Evolutionary conservation across 2,888 invertebrate species (phyloP).

Genomic region (Podotricha telesiphe): DNA sequence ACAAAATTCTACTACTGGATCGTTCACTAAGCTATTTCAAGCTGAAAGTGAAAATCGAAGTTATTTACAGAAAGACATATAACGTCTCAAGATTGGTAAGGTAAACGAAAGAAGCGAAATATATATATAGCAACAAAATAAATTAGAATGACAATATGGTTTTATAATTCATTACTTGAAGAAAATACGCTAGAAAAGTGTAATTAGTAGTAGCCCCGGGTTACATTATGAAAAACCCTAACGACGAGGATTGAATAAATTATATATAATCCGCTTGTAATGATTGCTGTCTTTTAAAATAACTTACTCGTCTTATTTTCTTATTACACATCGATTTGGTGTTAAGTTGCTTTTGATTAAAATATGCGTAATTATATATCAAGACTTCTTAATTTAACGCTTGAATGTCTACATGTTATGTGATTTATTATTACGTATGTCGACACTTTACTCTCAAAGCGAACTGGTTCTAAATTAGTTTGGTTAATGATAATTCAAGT

Average conservation of each 20-base stretch:
- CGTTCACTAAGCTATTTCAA: too few species aligned
- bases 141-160: not conserved
- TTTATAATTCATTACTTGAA: not conserved
- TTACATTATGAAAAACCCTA: conserved; percentile 34
- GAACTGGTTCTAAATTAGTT: not conserved
- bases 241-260: conserved; percentile 39
- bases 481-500: not conserved
- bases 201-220: conserved; percentile 33
- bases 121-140: not conserved
- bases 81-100: too few species aligned
- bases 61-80: too few species aligned
- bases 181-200: conserved; percentile 1
- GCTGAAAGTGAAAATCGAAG: too few species aligned
- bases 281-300: conserved; percentile 23
- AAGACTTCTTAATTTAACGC: not conserved
- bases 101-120: not conserved
- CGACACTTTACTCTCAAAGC: too few species aligned
- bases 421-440: not conserved
- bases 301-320: conserved; percentile 16
- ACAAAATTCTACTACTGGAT: too few species aligned
- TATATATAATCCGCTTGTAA: conserved; percentile 31
- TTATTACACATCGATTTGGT: conserved; percentile 10
- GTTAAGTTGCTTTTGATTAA: conserved; percentile 9
- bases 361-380: not conserved
- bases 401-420: not conserved